Evolutionary conservation across 2,113 vertebrate genomes (phyloP), one percentile per base, ranked within the genome.

Genomic region (Elachura formosa): DNA sequence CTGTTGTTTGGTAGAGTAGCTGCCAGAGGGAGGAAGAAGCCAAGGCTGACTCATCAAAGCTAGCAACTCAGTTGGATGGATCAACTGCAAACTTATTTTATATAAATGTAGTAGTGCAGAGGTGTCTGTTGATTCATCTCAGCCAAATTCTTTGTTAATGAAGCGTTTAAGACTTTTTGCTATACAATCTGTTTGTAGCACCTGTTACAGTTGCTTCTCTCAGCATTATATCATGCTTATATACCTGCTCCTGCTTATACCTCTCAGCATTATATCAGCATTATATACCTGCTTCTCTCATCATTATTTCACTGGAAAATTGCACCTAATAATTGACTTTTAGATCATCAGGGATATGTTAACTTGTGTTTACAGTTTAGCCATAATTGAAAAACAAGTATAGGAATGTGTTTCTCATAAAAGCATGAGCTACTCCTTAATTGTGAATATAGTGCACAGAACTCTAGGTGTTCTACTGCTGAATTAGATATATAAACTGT

Each of bases 291-390:
- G 48, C 33, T 77, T 80, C 15, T 56, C 33, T 87, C 51, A 71
- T 51, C 26, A 7, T 67, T 89, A 6, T 33, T 41, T 86, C 5
- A 0, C n/a, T n/a, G 49, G 59, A 84, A 71, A 74, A 62, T 63
- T 0, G 0, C 34, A 51, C n/a, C 11, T 67, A 31, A 10, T 0
- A 2, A 36, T 7, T 58, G 24, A 5, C 11, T 69, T 87, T 80
- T 77, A 66, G 56, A 21, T 38, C 23, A 5, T 63, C 33, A 9
- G 36, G 5, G 2, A 46, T 38, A 20, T 3, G 5, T 74, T 46
- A 73, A 28, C 34, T 63, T 67, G 40, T 51, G 31, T 22, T 34
- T 72, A 28, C 41, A 52, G 40, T 68, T 72, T 13, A 78, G 20
- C 36, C 16, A 12, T n/a, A 24, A 48, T 76, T 45, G 5, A 19